Percentiles rank a stretch among this genome's conserved stretches.
Evolutionary conservation across 2,113 vertebrate genomes (phyloP).

Genomic region (Sciurus niger): DNA sequence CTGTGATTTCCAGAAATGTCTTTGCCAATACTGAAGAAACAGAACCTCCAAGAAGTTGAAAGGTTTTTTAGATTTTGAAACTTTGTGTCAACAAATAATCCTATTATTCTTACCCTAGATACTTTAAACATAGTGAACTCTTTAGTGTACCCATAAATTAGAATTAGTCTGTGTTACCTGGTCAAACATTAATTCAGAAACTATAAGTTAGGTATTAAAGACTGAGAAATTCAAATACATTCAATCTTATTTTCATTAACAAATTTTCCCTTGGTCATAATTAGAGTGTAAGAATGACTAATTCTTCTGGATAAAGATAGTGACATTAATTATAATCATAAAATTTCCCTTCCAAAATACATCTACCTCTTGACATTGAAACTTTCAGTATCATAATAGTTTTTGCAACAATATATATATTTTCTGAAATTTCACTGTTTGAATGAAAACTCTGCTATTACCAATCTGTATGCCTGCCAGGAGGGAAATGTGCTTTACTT

Average conservation of each 20-base stretch:
- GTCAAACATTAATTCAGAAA: slow-evolving; percentile 5
- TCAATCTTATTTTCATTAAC: slow-evolving; percentile 1
- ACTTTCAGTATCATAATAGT: not conserved
- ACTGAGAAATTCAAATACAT: not conserved
- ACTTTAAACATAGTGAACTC: not conserved
- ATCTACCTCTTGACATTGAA: not conserved
- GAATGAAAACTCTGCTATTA: not conserved
- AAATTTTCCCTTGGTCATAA: not conserved
- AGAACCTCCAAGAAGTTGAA: not conserved
- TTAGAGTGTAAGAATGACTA: not conserved
- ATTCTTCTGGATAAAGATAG: not conserved
- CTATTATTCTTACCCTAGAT: not conserved
- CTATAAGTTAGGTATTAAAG: not conserved
- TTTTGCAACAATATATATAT: not conserved
- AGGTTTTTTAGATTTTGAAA: not conserved
- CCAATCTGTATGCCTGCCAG: not conserved
- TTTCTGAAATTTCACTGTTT: not conserved
- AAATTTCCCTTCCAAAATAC: not conserved
- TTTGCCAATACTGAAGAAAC: not conserved
- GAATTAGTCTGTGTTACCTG: not conserved
- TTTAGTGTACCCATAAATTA: not conserved
- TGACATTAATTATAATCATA: not conserved
- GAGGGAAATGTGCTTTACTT: not conserved
- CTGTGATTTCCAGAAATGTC: not conserved
- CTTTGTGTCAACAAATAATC: not conserved